These are phyloP conservation scores for Sipha maydis DNA, from an alignment of 2,888 invertebrate species.

Conservation along the genomic window DNA sequence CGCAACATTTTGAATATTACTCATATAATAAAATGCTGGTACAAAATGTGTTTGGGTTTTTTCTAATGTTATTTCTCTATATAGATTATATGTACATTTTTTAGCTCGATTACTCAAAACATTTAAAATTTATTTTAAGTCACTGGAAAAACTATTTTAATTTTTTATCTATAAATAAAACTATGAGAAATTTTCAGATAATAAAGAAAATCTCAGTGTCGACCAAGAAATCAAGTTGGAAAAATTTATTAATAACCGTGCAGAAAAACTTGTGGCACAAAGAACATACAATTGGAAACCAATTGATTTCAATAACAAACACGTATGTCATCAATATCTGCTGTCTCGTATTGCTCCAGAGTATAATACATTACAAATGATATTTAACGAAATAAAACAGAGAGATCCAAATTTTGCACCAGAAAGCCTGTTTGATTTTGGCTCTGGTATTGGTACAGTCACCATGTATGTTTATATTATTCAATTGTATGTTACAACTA, in stretches of 20 bases:
- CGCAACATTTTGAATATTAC: too few relatives aligned
- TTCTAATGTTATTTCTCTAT: too few relatives aligned
- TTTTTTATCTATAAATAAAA: not conserved
- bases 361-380: constrained; percentile 77
- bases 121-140: not conserved
- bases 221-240: constrained; percentile 63
- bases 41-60: too few relatives aligned
- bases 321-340: constrained; percentile 78
- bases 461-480: constrained; percentile 73
- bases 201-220: constrained; percentile 56
- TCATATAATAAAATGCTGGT: too few relatives aligned
- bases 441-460: constrained; percentile 88
- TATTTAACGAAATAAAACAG: constrained; percentile 79
- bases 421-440: constrained; percentile 85
- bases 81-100: not conserved
- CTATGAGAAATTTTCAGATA: not conserved
- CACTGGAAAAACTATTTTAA: not conserved
- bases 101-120: not conserved
- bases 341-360: constrained; percentile 78
- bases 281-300: constrained; percentile 80
- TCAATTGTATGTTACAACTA: not conserved
- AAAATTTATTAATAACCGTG: constrained; percentile 70
- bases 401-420: constrained; percentile 79
- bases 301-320: constrained; percentile 74
- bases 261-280: constrained; percentile 72